Evolutionary conservation across 1,140 invertebrate species (phyloP).

Genomic region (Zaprionus vittiger): DNA sequence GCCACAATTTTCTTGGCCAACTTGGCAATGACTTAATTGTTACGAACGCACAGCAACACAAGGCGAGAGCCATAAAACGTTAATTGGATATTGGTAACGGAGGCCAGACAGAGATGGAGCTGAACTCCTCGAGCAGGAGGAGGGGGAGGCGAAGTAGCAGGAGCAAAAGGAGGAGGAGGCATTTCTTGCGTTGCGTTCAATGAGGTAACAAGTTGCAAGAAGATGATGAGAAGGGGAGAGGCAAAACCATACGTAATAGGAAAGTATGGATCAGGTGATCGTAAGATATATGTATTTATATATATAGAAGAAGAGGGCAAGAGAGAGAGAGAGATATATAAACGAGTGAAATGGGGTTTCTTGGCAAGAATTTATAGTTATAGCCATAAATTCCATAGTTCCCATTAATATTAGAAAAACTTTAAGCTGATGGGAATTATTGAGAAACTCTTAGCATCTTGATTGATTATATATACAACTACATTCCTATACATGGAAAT

Average conservation of each 20-base stretch:
- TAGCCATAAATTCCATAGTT: no score
- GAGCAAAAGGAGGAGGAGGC: background rate
- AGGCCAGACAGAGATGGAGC: background rate
- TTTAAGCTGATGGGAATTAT: no score
- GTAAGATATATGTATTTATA: no score
- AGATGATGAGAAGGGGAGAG: no score
- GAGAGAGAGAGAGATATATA: background rate
- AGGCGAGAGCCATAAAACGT: constrained; percentile 28
- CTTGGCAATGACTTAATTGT: constrained; percentile 45
- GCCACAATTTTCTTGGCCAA: constrained; percentile 47
- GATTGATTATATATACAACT: no score
- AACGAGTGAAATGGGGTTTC: no score
- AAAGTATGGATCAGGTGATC: no score
- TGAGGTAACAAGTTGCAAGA: background rate
- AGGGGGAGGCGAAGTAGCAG: background rate
- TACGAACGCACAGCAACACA: constrained; percentile 9
- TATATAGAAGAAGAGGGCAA: background rate
- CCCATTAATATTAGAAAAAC: no score
- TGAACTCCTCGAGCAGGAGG: background rate
- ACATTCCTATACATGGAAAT: no score
- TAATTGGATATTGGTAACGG: constrained; percentile 26
- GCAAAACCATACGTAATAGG: no score
- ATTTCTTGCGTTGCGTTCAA: background rate
- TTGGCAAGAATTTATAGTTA: no score
- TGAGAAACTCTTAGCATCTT: no score